Evolutionary conservation across 2,113 vertebrate species (phyloP).

Genomic region (Nothocercus julius): DNA sequence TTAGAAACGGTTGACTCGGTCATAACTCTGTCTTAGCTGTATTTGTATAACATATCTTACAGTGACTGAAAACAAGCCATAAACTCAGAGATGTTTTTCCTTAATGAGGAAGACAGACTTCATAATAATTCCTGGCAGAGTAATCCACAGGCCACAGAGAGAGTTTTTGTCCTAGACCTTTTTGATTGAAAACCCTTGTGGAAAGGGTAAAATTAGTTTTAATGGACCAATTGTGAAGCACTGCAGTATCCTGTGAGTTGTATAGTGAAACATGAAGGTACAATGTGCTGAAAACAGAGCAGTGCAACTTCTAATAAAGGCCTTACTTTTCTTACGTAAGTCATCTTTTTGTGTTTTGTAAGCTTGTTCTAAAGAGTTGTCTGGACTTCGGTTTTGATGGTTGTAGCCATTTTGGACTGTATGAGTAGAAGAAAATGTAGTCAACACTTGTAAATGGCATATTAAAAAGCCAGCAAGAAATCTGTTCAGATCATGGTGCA

Average conservation of each 20-base stretch:
- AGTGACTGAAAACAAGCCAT: conserved; percentile 80
- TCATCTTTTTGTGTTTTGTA: conserved; percentile 75
- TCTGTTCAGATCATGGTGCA: conserved; percentile 60
- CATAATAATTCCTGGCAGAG: conserved; percentile 37
- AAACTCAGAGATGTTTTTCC: conserved; percentile 57
- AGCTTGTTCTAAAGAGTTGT: conserved; percentile 67
- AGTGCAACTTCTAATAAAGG: conserved; percentile 81
- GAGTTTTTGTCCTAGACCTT: conserved; percentile 59
- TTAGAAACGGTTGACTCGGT: not conserved
- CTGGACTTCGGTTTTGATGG: conserved; percentile 44
- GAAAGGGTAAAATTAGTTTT: conserved; percentile 60
- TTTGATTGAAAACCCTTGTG: conserved; percentile 59
- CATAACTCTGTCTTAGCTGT: not conserved
- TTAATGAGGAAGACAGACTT: conserved; percentile 50
- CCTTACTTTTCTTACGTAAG: conserved; percentile 85
- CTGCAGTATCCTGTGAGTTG: conserved; percentile 68
- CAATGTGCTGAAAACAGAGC: conserved; percentile 51
- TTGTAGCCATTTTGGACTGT: conserved; percentile 70
- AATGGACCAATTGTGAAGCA: conserved; percentile 84
- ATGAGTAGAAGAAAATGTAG: conserved; percentile 59
- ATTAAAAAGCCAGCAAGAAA: conserved; percentile 65
- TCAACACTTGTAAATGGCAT: conserved; percentile 52
- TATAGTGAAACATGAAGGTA: conserved; percentile 44
- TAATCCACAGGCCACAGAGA: conserved; percentile 63
- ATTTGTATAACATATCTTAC: not conserved